Conservation (phyloP, 2,113 vertebrate species). For the Aleadryas rufinucha region DNA sequence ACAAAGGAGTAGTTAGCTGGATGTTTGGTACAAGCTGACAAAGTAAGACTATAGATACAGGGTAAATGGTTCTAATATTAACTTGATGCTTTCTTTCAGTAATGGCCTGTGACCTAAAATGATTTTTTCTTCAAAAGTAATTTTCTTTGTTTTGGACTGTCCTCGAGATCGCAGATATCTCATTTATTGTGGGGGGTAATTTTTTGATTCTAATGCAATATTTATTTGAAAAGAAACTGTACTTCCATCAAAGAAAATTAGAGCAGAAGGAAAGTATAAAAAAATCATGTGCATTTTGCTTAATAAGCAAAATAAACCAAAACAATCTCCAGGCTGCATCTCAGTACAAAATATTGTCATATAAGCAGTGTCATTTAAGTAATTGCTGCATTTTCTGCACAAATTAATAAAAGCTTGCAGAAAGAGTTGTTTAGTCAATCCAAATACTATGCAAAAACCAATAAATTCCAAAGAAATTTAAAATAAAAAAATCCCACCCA, state of each 20-base stretch:
- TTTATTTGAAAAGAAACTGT: neutral
- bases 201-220: neutral
- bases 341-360: neutral
- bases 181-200: accelerated
- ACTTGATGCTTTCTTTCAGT: neutral
- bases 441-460: neutral
- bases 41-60: neutral
- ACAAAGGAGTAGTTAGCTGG: neutral
- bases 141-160: neutral
- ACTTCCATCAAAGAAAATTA: neutral
- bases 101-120: neutral
- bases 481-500: neutral
- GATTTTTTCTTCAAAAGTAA: neutral
- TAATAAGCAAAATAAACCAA: neutral
- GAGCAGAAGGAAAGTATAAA: neutral
- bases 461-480: neutral
- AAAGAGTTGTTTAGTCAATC: neutral
- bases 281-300: accelerated
- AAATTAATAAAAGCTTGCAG: neutral
- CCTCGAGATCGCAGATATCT: neutral
- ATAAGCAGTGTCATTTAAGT: accelerated
- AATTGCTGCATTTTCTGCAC: neutral
- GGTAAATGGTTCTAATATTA: neutral
- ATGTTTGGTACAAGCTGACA: neutral
- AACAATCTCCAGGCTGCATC: neutral